These are phyloP conservation scores for Scaptomyza flava DNA, from an alignment of 2,888 invertebrate genomes.

Conservation along the genomic window DNA sequence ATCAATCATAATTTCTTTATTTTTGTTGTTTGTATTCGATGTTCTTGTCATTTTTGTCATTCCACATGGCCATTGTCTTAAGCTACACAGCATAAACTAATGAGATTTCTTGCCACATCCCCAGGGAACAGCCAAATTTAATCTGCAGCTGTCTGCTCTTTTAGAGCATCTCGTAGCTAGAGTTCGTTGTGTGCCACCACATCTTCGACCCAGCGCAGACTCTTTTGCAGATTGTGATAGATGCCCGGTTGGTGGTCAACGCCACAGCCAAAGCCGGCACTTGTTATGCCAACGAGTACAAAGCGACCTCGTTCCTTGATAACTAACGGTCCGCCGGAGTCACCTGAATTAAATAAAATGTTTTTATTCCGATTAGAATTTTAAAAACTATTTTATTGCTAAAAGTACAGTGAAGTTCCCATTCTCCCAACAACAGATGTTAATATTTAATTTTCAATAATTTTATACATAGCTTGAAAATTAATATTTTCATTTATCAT, in stretches of 20 bases:
- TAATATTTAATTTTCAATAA: too few relatives aligned
- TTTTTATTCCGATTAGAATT: not conserved
- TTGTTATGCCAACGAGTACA: slow-evolving; percentile 92
- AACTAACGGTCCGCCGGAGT: slow-evolving; percentile 92
- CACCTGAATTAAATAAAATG: slow-evolving; percentile 85
- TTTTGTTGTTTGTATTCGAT: slow-evolving; percentile 23
- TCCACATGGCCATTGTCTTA: slow-evolving; percentile 73
- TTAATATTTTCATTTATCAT: too few relatives aligned
- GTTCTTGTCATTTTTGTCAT: slow-evolving; percentile 39
- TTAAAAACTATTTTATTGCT: too few relatives aligned
- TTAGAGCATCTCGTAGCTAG: slow-evolving; percentile 32
- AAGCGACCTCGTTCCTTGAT: slow-evolving; percentile 89
- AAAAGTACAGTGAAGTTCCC: too few relatives aligned
- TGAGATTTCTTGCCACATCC: slow-evolving; percentile 65
- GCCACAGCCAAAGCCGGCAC: slow-evolving; percentile 94
- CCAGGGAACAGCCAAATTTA: slow-evolving; percentile 16
- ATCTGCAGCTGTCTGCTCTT: not conserved
- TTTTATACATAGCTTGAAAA: too few relatives aligned
- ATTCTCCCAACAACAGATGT: too few relatives aligned
- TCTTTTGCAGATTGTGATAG: slow-evolving; percentile 91
- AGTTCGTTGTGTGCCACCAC: slow-evolving; percentile 83
- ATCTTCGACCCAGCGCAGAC: slow-evolving; percentile 88
- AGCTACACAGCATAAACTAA: slow-evolving; percentile 65
- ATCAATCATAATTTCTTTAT: slow-evolving; percentile 54
- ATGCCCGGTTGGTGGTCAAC: slow-evolving; percentile 94